Evolutionary conservation across 2,113 vertebrate species (phyloP).

Genomic region (Sceloporus tristichus): DNA sequence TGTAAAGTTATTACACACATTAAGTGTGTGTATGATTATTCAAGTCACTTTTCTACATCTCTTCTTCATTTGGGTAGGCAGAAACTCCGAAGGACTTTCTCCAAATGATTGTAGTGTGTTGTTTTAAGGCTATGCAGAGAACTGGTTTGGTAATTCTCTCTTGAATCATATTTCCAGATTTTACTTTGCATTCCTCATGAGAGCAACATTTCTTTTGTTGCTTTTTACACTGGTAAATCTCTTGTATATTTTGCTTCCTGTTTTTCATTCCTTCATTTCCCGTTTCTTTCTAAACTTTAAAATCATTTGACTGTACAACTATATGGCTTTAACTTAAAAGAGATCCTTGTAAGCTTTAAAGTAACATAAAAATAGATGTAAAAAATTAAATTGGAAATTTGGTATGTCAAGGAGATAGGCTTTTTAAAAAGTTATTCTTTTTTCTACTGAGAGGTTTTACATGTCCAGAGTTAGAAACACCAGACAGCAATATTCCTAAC

Average conservation of each 20-base stretch:
- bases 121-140: conserved; percentile 3
- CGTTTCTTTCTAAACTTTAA: neutral
- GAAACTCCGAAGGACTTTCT: conserved; percentile 16
- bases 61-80: neutral
- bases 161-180: conserved; percentile 31
- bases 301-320: neutral
- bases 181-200: conserved; percentile 5
- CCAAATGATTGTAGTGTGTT: neutral
- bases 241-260: rapidly evolving
- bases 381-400: neutral
- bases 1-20: neutral
- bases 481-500: neutral
- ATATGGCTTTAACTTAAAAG: neutral
- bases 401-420: neutral
- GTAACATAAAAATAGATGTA: neutral
- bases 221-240: conserved; percentile 41
- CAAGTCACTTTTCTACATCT: conserved; percentile 3
- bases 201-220: neutral
- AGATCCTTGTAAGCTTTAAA: neutral
- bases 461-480: neutral
- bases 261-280: neutral
- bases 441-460: neutral
- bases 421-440: neutral
- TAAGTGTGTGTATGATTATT: neutral
- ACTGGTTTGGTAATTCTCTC: conserved; percentile 1